Percentiles rank a stretch among this genome's conserved stretches.
These are phyloP conservation scores for Lasiurus cinereus DNA, from an alignment of 2,113 vertebrate species.

Conservation along the genomic window DNA sequence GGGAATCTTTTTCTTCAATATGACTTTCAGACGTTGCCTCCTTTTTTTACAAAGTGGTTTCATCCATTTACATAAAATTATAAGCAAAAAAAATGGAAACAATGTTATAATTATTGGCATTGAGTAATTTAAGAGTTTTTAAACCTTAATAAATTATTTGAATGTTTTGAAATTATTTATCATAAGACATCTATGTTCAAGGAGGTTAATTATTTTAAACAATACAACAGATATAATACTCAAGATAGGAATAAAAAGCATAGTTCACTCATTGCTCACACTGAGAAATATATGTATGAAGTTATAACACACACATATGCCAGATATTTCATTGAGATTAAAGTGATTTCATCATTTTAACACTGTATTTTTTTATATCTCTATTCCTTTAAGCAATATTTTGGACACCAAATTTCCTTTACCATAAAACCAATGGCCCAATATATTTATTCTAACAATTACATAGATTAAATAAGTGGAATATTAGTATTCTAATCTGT, in stretches of 20 bases:
- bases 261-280: not conserved
- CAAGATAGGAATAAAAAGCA: not conserved
- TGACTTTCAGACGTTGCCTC: not conserved
- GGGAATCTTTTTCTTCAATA: not conserved
- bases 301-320: not conserved
- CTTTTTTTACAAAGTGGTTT: slow-evolving; percentile 23
- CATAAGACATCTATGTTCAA: slow-evolving; percentile 12
- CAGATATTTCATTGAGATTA: not conserved
- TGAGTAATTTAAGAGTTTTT: not conserved
- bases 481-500: not conserved
- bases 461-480: not conserved
- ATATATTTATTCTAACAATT: not conserved
- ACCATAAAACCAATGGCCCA: not conserved
- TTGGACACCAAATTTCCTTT: not conserved
- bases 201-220: slow-evolving; percentile 24
- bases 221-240: not conserved
- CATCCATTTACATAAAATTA: not conserved
- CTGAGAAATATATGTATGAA: not conserved
- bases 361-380: not conserved
- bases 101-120: not conserved
- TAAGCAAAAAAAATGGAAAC: not conserved
- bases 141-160: slow-evolving; percentile 42
- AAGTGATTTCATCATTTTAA: slow-evolving; percentile 21
- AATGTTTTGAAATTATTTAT: slow-evolving; percentile 26
- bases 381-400: not conserved